Base-by-base conservation (phyloP, 2,888 invertebrate genomes). In the Melolontha melolontha region DNA sequence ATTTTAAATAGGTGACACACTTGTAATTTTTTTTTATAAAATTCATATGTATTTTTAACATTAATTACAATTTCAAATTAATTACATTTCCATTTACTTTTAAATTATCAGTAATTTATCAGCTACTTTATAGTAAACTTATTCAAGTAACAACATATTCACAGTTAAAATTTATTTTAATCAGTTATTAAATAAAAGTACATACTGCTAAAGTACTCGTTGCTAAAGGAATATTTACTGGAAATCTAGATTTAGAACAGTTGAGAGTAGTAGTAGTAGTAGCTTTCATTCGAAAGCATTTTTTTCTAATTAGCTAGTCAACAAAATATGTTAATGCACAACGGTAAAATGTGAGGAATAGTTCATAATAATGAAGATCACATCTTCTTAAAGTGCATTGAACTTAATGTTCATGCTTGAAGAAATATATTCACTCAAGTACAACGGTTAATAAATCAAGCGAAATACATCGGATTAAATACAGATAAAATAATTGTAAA, bases 331-430 rank as follows among this genome's bases (percentile, higher is more conserved):
- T 22, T 41, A 44, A 41, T 57, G 22, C 17, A n/a, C n/a, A 42
- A 57, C 41, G 41, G 42, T 42, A 55, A 40, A 40, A 17, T 12
- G 59, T 27, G 12, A 42, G 59, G 59, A 44, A 59, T n/a, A 27
- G 16, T n/a, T 12, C 42, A 29, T 14, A 52, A 52, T 27, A 27
- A 14, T 52, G 34, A 14, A 52, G 14, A 52, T 27, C 29, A 34
- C 51, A 14, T 52, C 51, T 52, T 52, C 14, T 34, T n/a, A 1
- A 44, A 47, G 68, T 64, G 55, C 64, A 64, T 40, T 64, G 68
- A 68, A 64, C 68, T 64, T 68, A 22, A 55, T 16, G 54, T 68
- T 68, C 64, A 64, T 55, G 68, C 47, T 64, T 41, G 39, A 55
- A 47, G 54, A 47, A 34, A 8, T 29, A 14, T 12, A 29, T 14